phyloP scores from a whole-genome alignment of 1,140 invertebrate species.

The Rhopalosiphum padi region DNA sequence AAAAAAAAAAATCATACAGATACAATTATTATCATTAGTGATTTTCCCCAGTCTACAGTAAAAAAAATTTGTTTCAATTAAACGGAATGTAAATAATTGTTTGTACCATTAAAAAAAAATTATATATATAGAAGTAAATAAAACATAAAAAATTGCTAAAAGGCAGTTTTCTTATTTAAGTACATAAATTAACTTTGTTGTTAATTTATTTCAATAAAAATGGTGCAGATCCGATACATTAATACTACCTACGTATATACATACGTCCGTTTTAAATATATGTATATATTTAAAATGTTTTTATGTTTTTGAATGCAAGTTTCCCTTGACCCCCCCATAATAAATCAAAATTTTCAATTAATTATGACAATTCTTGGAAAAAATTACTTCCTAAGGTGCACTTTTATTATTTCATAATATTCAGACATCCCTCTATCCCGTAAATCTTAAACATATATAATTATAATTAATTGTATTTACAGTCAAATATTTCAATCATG shows the following conservation, averaged over 20 bases:
- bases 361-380: constrained; percentile 29
- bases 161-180: constrained; percentile 54
- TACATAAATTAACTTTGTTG: constrained; percentile 48
- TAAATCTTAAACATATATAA: constrained; percentile 51
- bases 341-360: constrained; percentile 18
- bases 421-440: constrained; percentile 56
- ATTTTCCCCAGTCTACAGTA: constrained; percentile 24
- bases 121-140: constrained; percentile 29
- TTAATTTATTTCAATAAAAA: constrained; percentile 47
- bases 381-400: constrained; percentile 51
- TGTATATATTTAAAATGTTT: constrained; percentile 15
- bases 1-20: constrained; percentile 41
- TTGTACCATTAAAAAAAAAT: constrained; percentile 51
- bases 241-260: constrained; percentile 45
- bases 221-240: constrained; percentile 48
- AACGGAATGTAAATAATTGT: constrained; percentile 54
- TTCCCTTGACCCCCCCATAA: neutral
- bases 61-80: constrained; percentile 39
- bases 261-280: neutral
- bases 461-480: constrained; percentile 54
- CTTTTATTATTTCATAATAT: constrained; percentile 43
- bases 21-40: constrained; percentile 25
- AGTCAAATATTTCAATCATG: constrained; percentile 37
- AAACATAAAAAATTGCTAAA: constrained; percentile 50
- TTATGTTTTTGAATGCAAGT: constrained; percentile 34